Evolutionary conservation across 2,797 vertebrate species (phyloP), one percentile per base, ranked within the genome.

Genomic region (Etheostoma nigrum): DNA sequence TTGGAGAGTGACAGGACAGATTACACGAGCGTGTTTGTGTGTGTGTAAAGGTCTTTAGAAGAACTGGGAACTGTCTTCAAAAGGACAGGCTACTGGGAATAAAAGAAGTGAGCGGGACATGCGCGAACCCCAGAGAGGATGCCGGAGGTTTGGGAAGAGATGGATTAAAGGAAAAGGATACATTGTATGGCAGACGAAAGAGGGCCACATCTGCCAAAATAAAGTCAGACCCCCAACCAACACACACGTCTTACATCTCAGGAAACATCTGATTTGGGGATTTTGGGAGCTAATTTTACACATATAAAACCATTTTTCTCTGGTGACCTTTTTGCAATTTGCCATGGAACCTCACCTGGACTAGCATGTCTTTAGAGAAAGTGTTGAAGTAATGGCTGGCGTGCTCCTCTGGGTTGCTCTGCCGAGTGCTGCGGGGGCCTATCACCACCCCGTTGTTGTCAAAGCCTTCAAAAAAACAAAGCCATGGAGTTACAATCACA

Each of bases 371-470:
- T 91, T 99, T 99, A 30, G 98, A 99, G 94, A 97, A 99, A 40
- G 96, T 96, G 90, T 97, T 98, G 88, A 99, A 99, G 91, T 99
- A 99, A 66, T 97, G 97, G 67, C 96, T 96, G n/a, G 97, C 97
- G 11, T 99, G 96, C 76, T 99, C 98, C 86, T 99, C 98, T 0
- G 97, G 97, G 92, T 98, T 99, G 92, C 97, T 99, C 89, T 97
- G 97, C 48, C 97, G 95, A 80, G 96, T 97, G 92, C 97, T 99
- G 90, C 97, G 96, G 70, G 98, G 98, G 90, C 98, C 98, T 99
- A 91, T 76, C 74, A 90, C 93, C 84, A 93, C 94, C 90, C 97
- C 97, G 11, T 98, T 99, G 94, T 99, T 98, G 93, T 99, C 98
- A 87, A 97, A 97, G 90, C 98, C 98, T 99, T 83, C 36, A 79